Base-by-base conservation (phyloP, 1,140 invertebrate genomes). In the Lepidurus couesii region DNA sequence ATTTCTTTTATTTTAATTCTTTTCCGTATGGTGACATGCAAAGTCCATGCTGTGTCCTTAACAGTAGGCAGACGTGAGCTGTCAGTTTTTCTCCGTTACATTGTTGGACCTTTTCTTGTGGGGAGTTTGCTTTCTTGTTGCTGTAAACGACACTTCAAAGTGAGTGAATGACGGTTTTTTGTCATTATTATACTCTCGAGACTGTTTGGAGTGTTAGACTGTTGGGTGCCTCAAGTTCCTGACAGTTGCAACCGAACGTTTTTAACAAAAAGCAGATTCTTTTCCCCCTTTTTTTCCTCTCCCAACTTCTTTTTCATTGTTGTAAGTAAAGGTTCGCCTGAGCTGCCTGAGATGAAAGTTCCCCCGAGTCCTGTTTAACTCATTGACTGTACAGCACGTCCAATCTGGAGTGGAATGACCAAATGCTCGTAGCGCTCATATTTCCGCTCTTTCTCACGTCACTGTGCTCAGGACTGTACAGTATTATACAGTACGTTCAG, bases 81-180 rank as follows among this genome's bases (percentile, higher is more conserved):
- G 34, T 4, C 34, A 34, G 34, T 34, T 34, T 34, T 34, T 34
- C 34, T 34, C 3, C 34, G 3, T 34, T 34, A 4, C 34, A 34
- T 34, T 34, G 34, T 34, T 34, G 34, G 34, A 34, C 34, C 34
- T 34, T 34, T 34, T 34, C 34, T 34, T 34, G 34, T 34, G 34
- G 3, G 6, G 21, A 65, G 16, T 65, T 65, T 13, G 16, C 21
- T 65, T 65, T 65, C n/a, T 65, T 65, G 53, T 65, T 65, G 16
- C 53, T 65, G 7, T 13, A 13, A 65, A 16, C 53, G 53, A 65
- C 53, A 65, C 53, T 65, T 65, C 16, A 65, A 65, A 65, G 21
- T 65, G 53, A 9, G 21, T 65, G 13, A 65, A 65, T 65, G 53
- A 65, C 53, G 53, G 16, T 65, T 65, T 65, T 65, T 65, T 65